Base-by-base conservation (phyloP, 2,888 invertebrate genomes). In the Phlogophora meticulosa region DNA sequence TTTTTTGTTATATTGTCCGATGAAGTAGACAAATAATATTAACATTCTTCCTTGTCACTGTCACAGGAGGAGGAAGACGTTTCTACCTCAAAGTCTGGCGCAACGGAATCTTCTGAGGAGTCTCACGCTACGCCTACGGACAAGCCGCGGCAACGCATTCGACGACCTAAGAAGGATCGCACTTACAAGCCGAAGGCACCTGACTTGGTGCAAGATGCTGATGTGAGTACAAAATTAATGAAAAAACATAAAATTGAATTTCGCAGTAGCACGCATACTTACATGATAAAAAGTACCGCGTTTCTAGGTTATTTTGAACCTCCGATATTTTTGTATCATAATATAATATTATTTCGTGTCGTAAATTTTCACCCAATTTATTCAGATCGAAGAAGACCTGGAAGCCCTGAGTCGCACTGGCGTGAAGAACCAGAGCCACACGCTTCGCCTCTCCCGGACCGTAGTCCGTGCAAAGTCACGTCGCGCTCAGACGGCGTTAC, bases 401-500 rank as follows among this genome's bases (percentile, higher is more conserved):
- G 97, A 98, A 80, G 97, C 97, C 79, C 94, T 99, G 60, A 96
- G 96, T 48, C 96, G 96, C 51, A 97, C 97, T 43, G 98, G 98
- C 0, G 95, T 99, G 59, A 98, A 98, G 91, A 99, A 98, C 92
- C 98, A 98, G 88, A 97, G 97, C 20, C 98, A 99, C 86, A 99
- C 99, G 0, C 95, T 99, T 55, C 98, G 98, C 11, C 94, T 99
- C 52, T 98, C 98, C 81, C 97, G 99, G 64, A 96, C 99, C 65
- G 98, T 99, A 97, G 98, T 99, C 22, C 97, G 99, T 10, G 98
- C 98, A 1, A 98, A 99, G 94, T 97, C 98, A 72, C 95, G 97
- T 4, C 96, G 97, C 77, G 97, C 98, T 52, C 96, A 98, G 75
- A 95, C 96, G 73, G 96, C 97, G 66, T 93, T 99, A 5, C 94